Evolutionary conservation across 2,888 invertebrate species (phyloP), one percentile per base, ranked within the genome.

Genomic region (Nowickia ferox): DNA sequence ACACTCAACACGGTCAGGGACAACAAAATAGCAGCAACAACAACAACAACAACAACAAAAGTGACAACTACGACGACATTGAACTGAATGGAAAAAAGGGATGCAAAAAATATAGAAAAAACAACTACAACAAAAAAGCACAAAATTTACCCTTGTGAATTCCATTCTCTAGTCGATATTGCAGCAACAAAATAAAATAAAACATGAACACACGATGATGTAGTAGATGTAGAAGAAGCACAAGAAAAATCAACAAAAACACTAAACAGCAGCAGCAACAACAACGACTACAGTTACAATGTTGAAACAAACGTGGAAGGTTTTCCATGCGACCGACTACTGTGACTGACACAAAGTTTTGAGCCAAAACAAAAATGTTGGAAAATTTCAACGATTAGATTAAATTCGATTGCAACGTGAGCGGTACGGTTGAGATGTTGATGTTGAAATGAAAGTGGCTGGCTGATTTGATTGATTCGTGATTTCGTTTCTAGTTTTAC

Each of bases 351-450:
- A 77, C 81, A 78, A 89, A 89, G 88, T 87, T 89, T 89, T 88
- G 90, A 90, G 89, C 90, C 91, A 91, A 91, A 91, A 91, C 90
- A 91, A 90, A 91, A 90, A 91, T 88, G 90, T 91, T 89, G 89
- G 89, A 89, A 87, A 90, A 90, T 90, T 90, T 90, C 90, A 90
- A 90, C 91, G 92, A 91, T 92, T 92, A 92, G 92, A 92, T 90
- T 89, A 88, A 88, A 88, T 89, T 90, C 86, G 88, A 88, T 87
- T 89, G 88, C 88, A 88, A 88, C 88, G 88, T 81, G 88, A 87
- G 84, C 88, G 89, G 88, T 88, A 87, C 90, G 89, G 84, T 78
- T 72, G 48, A 68, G 61, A 75, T 66, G 72, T 78, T 78, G 30
- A 66, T 59, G 11, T 84, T 65, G 46, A 68, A 86, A 75, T 44